Evolutionary conservation across 2,113 vertebrate genomes (phyloP).

Genomic region (Brachirus orientalis): DNA sequence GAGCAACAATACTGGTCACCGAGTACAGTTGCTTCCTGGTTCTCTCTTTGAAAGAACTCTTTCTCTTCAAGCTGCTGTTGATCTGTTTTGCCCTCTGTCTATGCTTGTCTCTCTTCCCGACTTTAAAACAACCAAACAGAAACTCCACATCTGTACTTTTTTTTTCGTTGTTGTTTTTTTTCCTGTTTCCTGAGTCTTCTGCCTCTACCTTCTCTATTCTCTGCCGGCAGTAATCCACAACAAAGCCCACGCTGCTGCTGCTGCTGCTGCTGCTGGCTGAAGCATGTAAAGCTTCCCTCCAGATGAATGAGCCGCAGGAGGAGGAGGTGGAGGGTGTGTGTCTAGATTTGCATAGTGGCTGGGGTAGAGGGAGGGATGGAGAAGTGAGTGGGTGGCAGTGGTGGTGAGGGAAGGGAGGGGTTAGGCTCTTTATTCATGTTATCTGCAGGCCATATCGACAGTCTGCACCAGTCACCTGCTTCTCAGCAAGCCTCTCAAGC

Average conservation of each 20-base stretch:
- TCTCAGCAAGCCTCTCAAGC: conserved; percentile 65
- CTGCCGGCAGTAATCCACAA: conserved; percentile 66
- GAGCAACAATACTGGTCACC: conserved; percentile 42
- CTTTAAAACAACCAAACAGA: conserved; percentile 7
- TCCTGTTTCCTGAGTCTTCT: conserved; percentile 25
- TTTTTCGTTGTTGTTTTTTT: conserved; percentile 18
- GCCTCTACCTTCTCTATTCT: conserved; percentile 27
- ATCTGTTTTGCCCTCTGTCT: conserved; percentile 7
- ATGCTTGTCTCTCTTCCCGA: background rate
- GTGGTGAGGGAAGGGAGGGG: conserved; percentile 54
- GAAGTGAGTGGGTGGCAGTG: conserved; percentile 48
- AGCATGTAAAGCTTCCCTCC: conserved; percentile 64
- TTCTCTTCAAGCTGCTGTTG: conserved; percentile 13
- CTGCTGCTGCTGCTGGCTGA: conserved; percentile 39
- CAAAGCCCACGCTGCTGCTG: conserved; percentile 73
- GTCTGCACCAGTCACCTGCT: conserved; percentile 83
- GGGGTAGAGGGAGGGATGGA: conserved; percentile 47
- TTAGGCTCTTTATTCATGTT: conserved; percentile 68
- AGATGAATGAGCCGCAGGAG: conserved; percentile 66
- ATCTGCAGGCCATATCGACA: conserved; percentile 77
- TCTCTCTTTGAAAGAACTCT: conserved; percentile 44
- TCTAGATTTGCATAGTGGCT: conserved; percentile 63
- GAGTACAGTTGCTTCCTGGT: conserved; percentile 66
- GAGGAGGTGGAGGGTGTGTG: conserved; percentile 23
- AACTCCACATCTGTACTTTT: conserved; percentile 20